Evolutionary conservation across 2,113 vertebrate genomes (phyloP), one percentile per base, ranked within the genome.

Genomic region (Galeopterus variegatus): DNA sequence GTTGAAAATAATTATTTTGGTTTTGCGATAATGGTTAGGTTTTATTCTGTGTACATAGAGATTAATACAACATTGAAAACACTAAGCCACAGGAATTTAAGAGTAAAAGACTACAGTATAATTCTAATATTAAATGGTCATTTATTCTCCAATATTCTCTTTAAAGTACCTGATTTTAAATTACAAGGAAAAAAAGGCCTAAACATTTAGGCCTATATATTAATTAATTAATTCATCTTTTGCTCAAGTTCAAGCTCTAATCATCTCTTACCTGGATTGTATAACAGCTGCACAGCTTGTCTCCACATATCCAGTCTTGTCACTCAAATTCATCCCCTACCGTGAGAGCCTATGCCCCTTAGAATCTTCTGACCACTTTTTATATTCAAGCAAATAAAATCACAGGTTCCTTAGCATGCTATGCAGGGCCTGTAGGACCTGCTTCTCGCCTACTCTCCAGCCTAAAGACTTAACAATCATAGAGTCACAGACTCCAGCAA

Each of bases 91-190:
- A 24, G 45, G 21, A 91, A 67, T 60, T 82, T 69, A 85, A 75
- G 10, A 69, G 41, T 62, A 82, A 95, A 94, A 91, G 14, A 81
- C n/a, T 84, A 41, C 41, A 41, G 6, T 41, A 36, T 83, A 93
- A 65, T 79, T 89, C 18, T 41, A 93, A 93, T 67, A 84, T 83
- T 89, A 96, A 50, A 24, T 88, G 72, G 10, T 72, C 75, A 84
- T 92, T 96, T 96, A 62, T 95, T 94, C 96, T 70, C 31, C 23
- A 94, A 64, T 62, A 17, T 67, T 75, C 24, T 95, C 10, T 48
- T 95, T 93, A 70, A 79, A 67, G 17, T 65, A 91, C 15, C 5
- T 84, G 50, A 77, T 89, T 84, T 69, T 69, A 94, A 85, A 86
- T 75, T 26, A 87, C 75, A 95, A 93, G 26, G 62, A 58, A 92